Conservation (phyloP, 2,797 vertebrate genomes). For the Paguma larvata region DNA sequence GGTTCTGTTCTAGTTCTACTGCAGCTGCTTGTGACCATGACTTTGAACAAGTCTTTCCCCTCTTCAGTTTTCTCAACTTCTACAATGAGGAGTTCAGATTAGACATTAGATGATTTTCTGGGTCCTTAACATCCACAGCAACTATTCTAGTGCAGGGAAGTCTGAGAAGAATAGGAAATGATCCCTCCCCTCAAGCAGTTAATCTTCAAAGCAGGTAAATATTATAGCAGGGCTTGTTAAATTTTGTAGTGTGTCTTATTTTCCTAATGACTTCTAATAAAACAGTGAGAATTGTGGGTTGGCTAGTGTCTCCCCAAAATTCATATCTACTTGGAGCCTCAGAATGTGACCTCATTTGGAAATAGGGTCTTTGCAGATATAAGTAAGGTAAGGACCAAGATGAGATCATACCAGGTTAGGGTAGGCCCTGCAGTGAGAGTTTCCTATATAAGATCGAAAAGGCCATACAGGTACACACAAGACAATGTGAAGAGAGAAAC, state of each 20-base stretch:
- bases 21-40: background rate
- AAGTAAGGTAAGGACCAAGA: background rate
- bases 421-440: background rate
- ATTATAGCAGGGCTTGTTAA: background rate
- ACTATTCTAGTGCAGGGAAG: background rate
- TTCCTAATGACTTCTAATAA: slow-evolving; percentile 41
- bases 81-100: slow-evolving; percentile 1
- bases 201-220: slow-evolving; percentile 22
- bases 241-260: background rate
- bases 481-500: background rate
- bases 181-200: background rate
- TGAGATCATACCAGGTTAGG: background rate
- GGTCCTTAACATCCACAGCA: background rate
- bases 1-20: background rate
- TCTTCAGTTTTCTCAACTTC: background rate
- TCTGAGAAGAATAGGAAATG: slow-evolving; percentile 20
- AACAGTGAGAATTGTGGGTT: background rate
- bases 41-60: background rate
- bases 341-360: slow-evolving; percentile 14
- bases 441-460: background rate
- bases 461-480: background rate
- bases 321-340: background rate
- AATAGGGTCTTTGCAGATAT: background rate
- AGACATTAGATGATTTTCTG: background rate
- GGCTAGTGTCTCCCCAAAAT: background rate